Evolutionary conservation across 2,888 invertebrate genomes (phyloP).

Genomic region (Tipula unca): DNA sequence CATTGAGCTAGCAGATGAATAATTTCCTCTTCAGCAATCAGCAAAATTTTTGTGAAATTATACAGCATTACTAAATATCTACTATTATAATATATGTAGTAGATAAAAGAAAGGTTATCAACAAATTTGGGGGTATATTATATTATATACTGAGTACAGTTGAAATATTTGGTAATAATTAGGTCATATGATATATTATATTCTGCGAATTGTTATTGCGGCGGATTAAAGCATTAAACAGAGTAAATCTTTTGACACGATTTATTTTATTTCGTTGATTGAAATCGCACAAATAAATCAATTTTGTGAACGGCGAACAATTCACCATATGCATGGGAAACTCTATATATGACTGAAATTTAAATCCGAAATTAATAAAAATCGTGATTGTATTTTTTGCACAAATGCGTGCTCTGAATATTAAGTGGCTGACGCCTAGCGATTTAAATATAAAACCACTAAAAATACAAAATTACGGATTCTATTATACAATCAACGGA

Average conservation of each 20-base stretch:
- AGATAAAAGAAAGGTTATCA: background rate
- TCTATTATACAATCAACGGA: background rate
- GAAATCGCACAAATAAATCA: background rate
- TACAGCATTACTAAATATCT: background rate
- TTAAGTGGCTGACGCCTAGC: background rate
- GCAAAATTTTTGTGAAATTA: background rate
- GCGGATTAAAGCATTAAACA: background rate
- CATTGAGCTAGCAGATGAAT: background rate
- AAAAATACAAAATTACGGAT: background rate
- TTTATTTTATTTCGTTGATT: background rate
- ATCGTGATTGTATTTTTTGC: background rate
- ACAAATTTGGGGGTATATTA: background rate
- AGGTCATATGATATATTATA: background rate
- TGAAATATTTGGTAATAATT: background rate
- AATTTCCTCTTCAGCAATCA: background rate
- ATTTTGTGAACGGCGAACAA: background rate
- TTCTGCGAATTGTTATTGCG: background rate
- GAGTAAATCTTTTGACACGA: slow-evolving; percentile 8
- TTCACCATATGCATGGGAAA: background rate
- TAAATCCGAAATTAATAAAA: background rate
- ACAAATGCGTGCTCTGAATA: background rate
- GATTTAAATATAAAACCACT: background rate
- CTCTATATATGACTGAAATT: background rate
- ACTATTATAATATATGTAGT: background rate
- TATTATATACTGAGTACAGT: too few relatives aligned